A percentile compares a stretch with the other conserved stretches of the same genome.
phyloP scores from a whole-genome alignment of 2,797 vertebrate genomes.

The Propithecus deckenii region DNA sequence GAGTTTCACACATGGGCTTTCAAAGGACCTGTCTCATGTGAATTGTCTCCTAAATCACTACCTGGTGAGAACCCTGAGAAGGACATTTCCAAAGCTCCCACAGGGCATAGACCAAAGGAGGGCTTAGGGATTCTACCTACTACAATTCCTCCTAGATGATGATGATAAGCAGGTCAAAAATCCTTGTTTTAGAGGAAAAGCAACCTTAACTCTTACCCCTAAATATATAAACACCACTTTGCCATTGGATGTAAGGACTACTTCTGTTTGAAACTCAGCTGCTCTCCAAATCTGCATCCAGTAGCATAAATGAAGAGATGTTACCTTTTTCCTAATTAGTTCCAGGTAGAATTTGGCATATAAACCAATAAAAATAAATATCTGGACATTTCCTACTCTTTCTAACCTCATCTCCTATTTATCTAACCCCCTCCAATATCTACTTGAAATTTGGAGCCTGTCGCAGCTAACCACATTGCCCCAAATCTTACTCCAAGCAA shows the following conservation, averaged over 20 bases:
- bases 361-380: conserved; percentile 44
- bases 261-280: conserved; percentile 46
- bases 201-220: conserved; percentile 26
- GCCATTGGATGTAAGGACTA: conserved; percentile 11
- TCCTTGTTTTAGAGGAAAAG: conserved; percentile 11
- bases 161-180: neutral
- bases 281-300: conserved; percentile 21
- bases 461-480: neutral
- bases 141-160: neutral
- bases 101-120: neutral
- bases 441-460: neutral
- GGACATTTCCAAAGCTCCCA: neutral
- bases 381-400: neutral
- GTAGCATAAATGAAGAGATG: conserved; percentile 27
- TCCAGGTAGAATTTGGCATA: conserved; percentile 16
- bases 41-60: conserved; percentile 19
- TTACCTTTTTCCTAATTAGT: conserved; percentile 36
- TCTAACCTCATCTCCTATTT: neutral
- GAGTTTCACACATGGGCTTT: neutral
- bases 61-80: neutral
- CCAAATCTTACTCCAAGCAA: conserved; percentile 29
- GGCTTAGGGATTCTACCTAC: neutral
- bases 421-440: neutral
- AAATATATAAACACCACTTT: conserved; percentile 52
- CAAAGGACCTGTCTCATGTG: neutral